phyloP scores from a whole-genome alignment of 2,888 invertebrate genomes.

The Drosophila nr. medialis region DNA sequence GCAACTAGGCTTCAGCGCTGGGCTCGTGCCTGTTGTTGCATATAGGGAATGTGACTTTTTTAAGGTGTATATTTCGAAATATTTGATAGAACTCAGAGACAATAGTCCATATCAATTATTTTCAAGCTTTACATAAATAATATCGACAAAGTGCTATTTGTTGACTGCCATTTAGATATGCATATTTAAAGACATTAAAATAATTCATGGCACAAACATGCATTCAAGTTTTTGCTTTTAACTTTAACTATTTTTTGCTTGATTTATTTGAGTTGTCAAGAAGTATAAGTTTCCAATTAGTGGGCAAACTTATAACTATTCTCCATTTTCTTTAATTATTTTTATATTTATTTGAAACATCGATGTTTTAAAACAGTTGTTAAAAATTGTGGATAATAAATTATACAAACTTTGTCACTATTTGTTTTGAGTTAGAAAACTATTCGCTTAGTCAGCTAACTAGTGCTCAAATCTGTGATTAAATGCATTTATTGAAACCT shows the following conservation, averaged over 20 bases:
- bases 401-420: neutral
- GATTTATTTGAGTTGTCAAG: neutral
- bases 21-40: neutral
- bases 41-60: neutral
- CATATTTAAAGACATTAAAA: neutral
- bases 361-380: neutral
- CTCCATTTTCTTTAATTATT: too few relatives aligned
- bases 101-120: neutral
- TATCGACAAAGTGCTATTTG: neutral
- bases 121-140: neutral
- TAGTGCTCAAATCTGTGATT: neutral
- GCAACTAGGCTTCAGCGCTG: slow-evolving; percentile 7
- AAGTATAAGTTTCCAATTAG: neutral
- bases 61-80: neutral
- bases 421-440: neutral
- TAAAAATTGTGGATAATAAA: too few relatives aligned
- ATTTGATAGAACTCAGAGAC: neutral
- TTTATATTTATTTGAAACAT: too few relatives aligned
- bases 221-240: neutral
- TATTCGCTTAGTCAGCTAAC: neutral
- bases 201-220: neutral
- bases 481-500: neutral
- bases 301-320: too few relatives aligned
- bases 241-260: neutral
- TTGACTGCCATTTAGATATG: neutral